Evolutionary conservation across 2,797 vertebrate species (phyloP).

Genomic region (Phrynocephalus vlangalii): DNA sequence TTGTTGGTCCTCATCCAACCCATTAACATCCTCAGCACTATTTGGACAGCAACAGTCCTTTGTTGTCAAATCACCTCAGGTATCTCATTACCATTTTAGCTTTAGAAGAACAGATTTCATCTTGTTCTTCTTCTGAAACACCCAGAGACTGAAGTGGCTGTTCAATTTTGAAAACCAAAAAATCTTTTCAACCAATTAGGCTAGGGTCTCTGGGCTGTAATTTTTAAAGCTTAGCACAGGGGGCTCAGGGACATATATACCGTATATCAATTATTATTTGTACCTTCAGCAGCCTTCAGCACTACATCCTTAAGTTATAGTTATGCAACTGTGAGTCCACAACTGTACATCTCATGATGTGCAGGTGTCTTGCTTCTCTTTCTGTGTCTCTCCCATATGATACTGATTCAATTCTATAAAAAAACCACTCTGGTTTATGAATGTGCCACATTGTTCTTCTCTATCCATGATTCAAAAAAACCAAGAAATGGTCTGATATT

Average conservation of each 20-base stretch:
- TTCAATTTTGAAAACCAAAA: slow-evolving; percentile 13
- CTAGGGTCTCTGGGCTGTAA: background rate
- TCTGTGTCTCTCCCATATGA: background rate
- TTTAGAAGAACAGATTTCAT: background rate
- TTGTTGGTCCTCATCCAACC: slow-evolving; percentile 8
- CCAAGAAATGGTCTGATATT: no score
- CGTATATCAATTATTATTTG: background rate
- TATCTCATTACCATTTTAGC: background rate
- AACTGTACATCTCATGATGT: background rate
- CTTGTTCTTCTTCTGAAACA: background rate
- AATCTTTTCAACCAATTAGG: slow-evolving; percentile 8
- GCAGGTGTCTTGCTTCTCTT: background rate
- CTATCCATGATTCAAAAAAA: no score
- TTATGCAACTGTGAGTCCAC: background rate
- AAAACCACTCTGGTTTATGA: no score
- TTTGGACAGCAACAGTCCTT: background rate
- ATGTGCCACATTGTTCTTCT: no score
- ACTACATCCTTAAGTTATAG: background rate
- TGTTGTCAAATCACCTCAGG: background rate
- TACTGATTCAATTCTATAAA: no score
- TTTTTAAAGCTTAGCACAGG: background rate
- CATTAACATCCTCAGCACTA: background rate
- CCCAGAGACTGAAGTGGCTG: background rate
- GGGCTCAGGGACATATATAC: background rate
- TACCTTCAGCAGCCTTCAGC: background rate